phyloP scores from a whole-genome alignment of 2,888 invertebrate species.

The Acanthosoma haemorrhoidale region DNA sequence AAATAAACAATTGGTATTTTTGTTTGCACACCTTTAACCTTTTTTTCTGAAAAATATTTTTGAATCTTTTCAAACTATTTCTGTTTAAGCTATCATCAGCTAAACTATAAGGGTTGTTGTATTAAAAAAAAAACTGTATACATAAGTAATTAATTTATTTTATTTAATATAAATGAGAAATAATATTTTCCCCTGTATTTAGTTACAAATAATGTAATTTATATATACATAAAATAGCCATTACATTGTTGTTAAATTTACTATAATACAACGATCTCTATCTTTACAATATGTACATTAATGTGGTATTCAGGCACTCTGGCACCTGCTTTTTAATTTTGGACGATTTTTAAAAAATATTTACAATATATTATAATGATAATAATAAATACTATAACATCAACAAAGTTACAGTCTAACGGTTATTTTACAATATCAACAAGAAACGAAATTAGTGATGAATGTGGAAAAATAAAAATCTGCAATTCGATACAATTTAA shows the following conservation, averaged over 20 bases:
- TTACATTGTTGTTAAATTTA: conserved; percentile 31
- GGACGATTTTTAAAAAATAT: conserved; percentile 30
- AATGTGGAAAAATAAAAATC: conserved; percentile 26
- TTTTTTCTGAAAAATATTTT: no score
- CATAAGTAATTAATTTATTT: conserved; percentile 35
- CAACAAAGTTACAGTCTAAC: conserved; percentile 39
- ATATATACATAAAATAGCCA: conserved; percentile 39
- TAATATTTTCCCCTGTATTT: conserved; percentile 39
- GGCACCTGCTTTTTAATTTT: conserved; percentile 23
- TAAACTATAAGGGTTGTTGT: no score
- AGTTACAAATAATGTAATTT: conserved; percentile 36
- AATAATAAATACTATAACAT: conserved; percentile 39
- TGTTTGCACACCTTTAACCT: no score
- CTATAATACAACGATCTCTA: conserved; percentile 35
- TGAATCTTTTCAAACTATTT: no score
- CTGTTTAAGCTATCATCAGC: no score
- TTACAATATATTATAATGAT: conserved; percentile 32
- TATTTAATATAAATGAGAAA: conserved; percentile 38
- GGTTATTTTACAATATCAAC: conserved; percentile 34
- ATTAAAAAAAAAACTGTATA: conserved; percentile 3
- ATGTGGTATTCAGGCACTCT: conserved; percentile 35
- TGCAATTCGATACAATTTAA: conserved; percentile 25
- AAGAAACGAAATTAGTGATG: conserved; percentile 23
- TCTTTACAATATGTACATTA: conserved; percentile 39
- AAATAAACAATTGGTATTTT: no score